Conservation (phyloP, 2,888 invertebrate species). For the Bugulina stolonifera region DNA sequence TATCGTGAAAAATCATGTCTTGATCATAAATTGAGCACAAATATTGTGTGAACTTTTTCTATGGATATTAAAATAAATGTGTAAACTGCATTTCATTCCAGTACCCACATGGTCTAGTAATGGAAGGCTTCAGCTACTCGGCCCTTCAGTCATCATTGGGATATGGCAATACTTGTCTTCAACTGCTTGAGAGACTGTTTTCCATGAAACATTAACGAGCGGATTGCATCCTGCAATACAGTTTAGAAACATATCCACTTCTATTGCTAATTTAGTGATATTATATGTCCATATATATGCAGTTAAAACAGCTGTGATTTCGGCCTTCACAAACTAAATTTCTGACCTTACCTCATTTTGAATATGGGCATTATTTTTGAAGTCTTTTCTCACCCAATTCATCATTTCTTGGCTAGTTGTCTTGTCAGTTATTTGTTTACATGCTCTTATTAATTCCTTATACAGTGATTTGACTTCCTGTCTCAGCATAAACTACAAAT, state of each 20-base stretch:
- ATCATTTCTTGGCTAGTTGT: conserved; percentile 3
- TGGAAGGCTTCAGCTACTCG: too few relatives aligned
- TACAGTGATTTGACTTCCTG: neutral
- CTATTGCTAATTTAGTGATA: neutral
- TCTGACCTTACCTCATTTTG: conserved; percentile 4
- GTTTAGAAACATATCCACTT: neutral
- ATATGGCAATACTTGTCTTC: conserved; percentile 2
- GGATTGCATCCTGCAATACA: neutral
- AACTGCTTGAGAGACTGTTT: conserved; percentile 14
- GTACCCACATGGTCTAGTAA: too few relatives aligned
- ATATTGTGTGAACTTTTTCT: too few relatives aligned
- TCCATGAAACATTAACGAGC: neutral
- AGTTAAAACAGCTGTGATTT: neutral
- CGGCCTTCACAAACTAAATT: neutral
- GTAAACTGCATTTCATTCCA: too few relatives aligned
- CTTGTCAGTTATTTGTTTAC: neutral
- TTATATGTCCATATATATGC: neutral
- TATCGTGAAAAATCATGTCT: too few relatives aligned
- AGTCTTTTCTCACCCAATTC: conserved; percentile 3
- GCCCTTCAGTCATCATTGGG: too few relatives aligned
- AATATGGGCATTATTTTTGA: neutral
- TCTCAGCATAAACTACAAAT: conserved; percentile 22
- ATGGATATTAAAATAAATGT: too few relatives aligned
- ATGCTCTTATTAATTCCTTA: conserved; percentile 8
- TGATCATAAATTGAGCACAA: too few relatives aligned